Evolutionary conservation across 2,113 vertebrate species (phyloP).

Genomic region (Oncorhynchus clarkii): DNA sequence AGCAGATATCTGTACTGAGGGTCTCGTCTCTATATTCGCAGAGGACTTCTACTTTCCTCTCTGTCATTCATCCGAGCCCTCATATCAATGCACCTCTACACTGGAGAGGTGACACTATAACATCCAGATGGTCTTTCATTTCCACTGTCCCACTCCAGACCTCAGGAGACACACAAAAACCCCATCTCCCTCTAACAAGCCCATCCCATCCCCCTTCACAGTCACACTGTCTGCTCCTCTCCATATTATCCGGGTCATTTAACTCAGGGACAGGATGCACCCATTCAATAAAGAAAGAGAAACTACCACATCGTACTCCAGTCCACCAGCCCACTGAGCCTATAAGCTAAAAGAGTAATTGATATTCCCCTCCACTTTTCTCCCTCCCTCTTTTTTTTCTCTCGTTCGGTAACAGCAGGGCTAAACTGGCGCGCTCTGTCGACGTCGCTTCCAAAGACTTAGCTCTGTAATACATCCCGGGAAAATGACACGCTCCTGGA

Average conservation of each 20-base stretch:
- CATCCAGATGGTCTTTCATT: constrained; percentile 16
- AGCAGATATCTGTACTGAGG: background rate
- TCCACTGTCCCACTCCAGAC: background rate
- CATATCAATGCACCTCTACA: background rate
- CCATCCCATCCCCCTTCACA: background rate
- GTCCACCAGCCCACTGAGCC: background rate
- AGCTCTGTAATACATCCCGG: constrained; percentile 6
- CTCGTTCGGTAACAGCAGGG: background rate
- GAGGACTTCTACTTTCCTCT: background rate
- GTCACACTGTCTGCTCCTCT: background rate
- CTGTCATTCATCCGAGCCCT: background rate
- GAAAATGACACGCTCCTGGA: constrained; percentile 1
- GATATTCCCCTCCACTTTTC: background rate
- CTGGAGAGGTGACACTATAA: background rate
- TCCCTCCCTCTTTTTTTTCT: background rate
- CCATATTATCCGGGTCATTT: background rate
- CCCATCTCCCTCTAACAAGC: background rate
- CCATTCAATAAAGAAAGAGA: background rate
- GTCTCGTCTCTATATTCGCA: background rate
- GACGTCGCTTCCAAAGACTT: constrained; percentile 9
- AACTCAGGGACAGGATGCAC: background rate
- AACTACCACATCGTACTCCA: background rate
- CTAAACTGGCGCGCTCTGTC: background rate
- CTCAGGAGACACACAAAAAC: background rate
- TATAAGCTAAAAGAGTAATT: background rate